Evolutionary conservation across 2,797 vertebrate species (phyloP).

Genomic region (Gymnodraco acuticeps): DNA sequence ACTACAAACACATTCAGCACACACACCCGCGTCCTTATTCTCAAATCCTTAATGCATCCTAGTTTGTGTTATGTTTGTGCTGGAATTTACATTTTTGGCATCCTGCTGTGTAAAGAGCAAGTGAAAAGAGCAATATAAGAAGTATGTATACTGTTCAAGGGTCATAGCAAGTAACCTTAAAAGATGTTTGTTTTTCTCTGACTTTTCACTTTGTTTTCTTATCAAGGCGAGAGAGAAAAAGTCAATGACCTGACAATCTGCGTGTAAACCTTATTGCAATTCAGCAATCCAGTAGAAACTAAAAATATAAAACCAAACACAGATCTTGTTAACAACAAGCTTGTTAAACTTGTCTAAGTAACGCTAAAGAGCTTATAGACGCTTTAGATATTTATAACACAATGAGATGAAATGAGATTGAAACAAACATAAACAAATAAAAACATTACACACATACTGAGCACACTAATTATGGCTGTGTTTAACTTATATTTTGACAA

Average conservation of each 20-base stretch:
- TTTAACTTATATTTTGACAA: too few species aligned
- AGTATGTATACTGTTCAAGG: neutral
- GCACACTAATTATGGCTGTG: too few species aligned
- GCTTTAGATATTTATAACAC: too few species aligned
- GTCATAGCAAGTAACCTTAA: conserved; percentile 4
- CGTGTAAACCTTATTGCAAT: conserved; percentile 9
- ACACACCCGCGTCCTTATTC: neutral
- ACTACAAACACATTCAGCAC: conserved; percentile 8
- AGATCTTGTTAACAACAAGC: too few species aligned
- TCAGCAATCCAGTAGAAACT: neutral
- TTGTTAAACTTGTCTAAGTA: too few species aligned
- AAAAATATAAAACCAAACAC: too few species aligned
- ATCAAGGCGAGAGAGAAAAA: conserved; percentile 29
- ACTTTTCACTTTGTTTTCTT: conserved; percentile 22
- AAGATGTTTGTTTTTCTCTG: neutral
- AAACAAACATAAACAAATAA: too few species aligned
- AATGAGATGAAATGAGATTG: too few species aligned
- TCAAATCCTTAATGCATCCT: neutral
- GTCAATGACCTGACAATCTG: conserved; percentile 11
- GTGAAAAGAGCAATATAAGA: conserved; percentile 6
- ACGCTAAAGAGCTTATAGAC: too few species aligned
- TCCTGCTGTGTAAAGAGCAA: conserved; percentile 1
- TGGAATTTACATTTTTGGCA: conserved; percentile 5
- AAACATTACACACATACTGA: too few species aligned
- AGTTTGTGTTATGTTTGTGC: neutral